A percentile compares a stretch with the other conserved stretches of the same genome.
Evolutionary conservation across 1,140 invertebrate genomes (phyloP).

Genomic region (Acromyrmex charruanus): DNA sequence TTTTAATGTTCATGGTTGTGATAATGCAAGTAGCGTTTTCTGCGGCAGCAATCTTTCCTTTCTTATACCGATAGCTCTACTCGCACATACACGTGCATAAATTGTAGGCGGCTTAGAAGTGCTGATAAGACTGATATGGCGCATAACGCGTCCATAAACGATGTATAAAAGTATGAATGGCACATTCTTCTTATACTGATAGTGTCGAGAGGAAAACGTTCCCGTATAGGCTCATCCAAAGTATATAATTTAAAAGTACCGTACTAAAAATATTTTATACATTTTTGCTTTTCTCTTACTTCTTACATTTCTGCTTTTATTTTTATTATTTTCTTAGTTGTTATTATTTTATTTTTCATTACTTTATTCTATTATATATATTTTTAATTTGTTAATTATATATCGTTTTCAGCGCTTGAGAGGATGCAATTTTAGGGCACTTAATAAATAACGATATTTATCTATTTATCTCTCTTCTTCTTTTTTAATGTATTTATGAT

Average conservation of each 20-base stretch:
- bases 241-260: neutral
- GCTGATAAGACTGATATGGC: slow-evolving; percentile 72
- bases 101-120: slow-evolving; percentile 73
- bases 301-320: too few relatives aligned
- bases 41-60: slow-evolving; percentile 58
- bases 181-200: slow-evolving; percentile 73
- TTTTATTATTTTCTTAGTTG: too few relatives aligned
- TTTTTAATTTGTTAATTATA: too few relatives aligned
- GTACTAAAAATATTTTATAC: neutral
- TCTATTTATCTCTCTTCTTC: neutral
- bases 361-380: too few relatives aligned
- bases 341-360: too few relatives aligned
- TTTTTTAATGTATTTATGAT: neutral
- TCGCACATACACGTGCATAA: slow-evolving; percentile 64
- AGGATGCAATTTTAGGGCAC: too few relatives aligned
- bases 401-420: too few relatives aligned
- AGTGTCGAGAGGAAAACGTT: slow-evolving; percentile 55
- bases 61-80: slow-evolving; percentile 61
- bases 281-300: neutral
- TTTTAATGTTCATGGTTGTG: slow-evolving; percentile 29
- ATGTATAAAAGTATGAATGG: slow-evolving; percentile 75
- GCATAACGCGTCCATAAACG: slow-evolving; percentile 71
- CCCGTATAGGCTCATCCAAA: slow-evolving; percentile 33
- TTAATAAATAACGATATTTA: too few relatives aligned
- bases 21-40: slow-evolving; percentile 67